Evolutionary conservation across 1,140 invertebrate genomes (phyloP), one percentile per base, ranked within the genome.

Genomic region (Drosophila tristis): DNA sequence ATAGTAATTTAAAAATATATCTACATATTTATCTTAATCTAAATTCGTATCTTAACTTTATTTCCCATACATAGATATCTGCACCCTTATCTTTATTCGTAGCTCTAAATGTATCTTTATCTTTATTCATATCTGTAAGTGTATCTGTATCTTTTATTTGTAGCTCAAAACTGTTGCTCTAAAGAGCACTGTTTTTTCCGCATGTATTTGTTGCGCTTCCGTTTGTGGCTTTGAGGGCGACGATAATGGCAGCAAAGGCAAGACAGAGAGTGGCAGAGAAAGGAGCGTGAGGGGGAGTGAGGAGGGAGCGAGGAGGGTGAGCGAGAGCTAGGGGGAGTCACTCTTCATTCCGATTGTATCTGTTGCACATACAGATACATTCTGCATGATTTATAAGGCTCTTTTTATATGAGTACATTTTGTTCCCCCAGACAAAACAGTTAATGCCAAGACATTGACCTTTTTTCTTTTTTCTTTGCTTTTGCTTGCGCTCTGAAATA

Each of bases 401-500:
- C 61, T 54, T 49, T 50, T 13, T 31, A 60, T 42, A 71, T 48
- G 31, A 50, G 43, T 20, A 20, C 20, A 20, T 20, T 20, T 20
- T 20, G 26, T 55, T 49, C 16, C 15, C 25, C 49, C 50, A 63
- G 50, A 63, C 60, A 55, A 63, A 51, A 63, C 60, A 55, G 25
- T 43, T 57, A 43, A 42, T n/a, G 39, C 35, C 64, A 65, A 70
- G 66, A 70, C 66, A 70, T 70, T 70, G 66, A 70, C 66, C 66
- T 70, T 66, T 63, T 70, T 70, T 64, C 26, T 61, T 31, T 29
- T 50, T 4, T 11, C 5, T 29, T 29, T 29, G 26, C 26, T 25
- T 39, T 39, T 1, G 20, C 20, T 20, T 20, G 20, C 4, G 11
- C 11, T 39, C 13, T 39, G 35, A 39, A 54, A 58, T 57, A 43